These are phyloP conservation scores for Caenorhabditis brenneri DNA, from an alignment of 1,140 invertebrate genomes.

Conservation along the genomic window DNA sequence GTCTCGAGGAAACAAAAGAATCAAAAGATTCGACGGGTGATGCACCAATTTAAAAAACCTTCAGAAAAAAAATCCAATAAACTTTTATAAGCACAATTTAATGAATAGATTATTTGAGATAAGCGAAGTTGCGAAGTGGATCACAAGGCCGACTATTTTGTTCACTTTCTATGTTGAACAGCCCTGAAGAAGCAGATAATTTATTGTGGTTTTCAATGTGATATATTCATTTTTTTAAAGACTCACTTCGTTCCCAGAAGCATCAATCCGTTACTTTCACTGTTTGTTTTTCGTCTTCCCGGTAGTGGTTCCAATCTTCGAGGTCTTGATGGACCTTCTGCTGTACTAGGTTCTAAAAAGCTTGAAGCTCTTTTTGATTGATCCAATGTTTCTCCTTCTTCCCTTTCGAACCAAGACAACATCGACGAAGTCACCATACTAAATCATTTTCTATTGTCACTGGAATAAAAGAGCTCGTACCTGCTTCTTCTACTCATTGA, in stretches of 20 bases:
- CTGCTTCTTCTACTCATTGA: constrained; percentile 31
- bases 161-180: constrained; percentile 72
- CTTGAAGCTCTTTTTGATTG: not conserved
- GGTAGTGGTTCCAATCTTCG: not conserved
- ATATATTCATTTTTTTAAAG: not conserved
- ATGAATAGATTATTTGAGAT: no score
- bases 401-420: constrained; percentile 13
- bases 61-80: no score
- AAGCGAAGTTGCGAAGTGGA: no score
- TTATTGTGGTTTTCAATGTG: not conserved
- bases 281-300: constrained; percentile 8
- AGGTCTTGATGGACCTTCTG: not conserved
- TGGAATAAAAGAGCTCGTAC: not conserved
- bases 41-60: not conserved
- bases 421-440: constrained; percentile 5
- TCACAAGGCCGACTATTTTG: no score
- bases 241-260: constrained; percentile 11
- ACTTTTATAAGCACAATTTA: no score
- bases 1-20: no score
- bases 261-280: constrained; percentile 5
- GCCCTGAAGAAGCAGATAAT: not conserved
- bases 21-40: not conserved
- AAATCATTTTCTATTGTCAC: not conserved
- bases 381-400: constrained; percentile 21
- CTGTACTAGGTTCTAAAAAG: not conserved